These are phyloP conservation scores for Characodon lateralis DNA, from an alignment of 2,797 vertebrate genomes.

Conservation along the genomic window DNA sequence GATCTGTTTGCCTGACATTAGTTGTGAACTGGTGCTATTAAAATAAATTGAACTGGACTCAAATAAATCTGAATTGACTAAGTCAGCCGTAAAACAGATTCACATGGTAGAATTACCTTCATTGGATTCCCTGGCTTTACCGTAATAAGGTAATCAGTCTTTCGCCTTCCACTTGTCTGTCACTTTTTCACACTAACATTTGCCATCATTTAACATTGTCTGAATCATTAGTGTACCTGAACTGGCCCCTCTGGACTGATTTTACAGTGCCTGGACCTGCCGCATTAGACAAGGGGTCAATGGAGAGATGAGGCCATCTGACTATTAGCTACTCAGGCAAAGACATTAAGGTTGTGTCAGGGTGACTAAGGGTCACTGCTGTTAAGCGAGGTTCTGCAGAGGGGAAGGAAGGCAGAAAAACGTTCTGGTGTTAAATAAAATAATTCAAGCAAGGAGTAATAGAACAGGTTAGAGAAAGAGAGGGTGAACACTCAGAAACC, in stretches of 20 bases:
- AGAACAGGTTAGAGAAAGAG: constrained; percentile 32
- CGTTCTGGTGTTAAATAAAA: constrained; percentile 62
- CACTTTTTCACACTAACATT: constrained; percentile 53
- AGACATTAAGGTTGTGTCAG: constrained; percentile 66
- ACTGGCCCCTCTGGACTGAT: constrained; percentile 67
- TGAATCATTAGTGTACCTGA: constrained; percentile 73
- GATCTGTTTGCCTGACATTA: not conserved
- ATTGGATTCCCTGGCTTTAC: constrained; percentile 54
- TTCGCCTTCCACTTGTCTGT: constrained; percentile 34
- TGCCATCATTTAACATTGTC: constrained; percentile 74
- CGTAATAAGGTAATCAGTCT: constrained; percentile 71
- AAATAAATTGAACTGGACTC: not conserved
- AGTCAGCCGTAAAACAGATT: constrained; percentile 63
- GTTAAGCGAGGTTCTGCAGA: constrained; percentile 54
- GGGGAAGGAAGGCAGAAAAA: constrained; percentile 18
- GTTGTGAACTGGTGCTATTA: not conserved
- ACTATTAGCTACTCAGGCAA: constrained; percentile 73
- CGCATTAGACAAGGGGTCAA: constrained; percentile 74
- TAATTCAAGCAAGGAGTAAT: constrained; percentile 51
- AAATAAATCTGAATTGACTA: constrained; percentile 12
- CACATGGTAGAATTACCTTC: constrained; percentile 72
- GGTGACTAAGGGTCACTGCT: constrained; percentile 65
- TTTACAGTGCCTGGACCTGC: constrained; percentile 70
- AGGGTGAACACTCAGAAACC: not conserved
- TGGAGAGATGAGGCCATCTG: constrained; percentile 70